Evolutionary conservation across 2,113 vertebrate species (phyloP).

Genomic region (Sinocyclocheilus anshuiensis): DNA sequence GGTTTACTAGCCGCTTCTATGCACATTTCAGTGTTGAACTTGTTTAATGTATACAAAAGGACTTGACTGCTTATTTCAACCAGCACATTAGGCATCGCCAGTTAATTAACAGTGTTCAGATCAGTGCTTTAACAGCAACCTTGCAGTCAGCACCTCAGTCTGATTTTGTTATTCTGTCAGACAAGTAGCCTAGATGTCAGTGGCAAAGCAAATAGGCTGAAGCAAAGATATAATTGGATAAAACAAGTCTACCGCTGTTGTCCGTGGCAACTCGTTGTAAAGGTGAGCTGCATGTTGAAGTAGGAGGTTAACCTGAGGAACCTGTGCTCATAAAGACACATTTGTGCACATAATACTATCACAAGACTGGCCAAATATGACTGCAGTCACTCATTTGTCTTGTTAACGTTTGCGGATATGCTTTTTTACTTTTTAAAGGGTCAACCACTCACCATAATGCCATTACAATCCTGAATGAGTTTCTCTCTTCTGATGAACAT

Average conservation of each 20-base stretch:
- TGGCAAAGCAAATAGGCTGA: slow-evolving; percentile 13
- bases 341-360: background rate
- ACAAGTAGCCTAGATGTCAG: background rate
- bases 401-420: background rate
- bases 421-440: background rate
- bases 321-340: background rate
- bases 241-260: slow-evolving; percentile 21
- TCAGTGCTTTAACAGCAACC: slow-evolving; percentile 15
- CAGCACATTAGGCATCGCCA: background rate
- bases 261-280: slow-evolving; percentile 26
- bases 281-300: background rate
- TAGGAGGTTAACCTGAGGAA: slow-evolving; percentile 8
- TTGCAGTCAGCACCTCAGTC: slow-evolving; percentile 24
- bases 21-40: background rate
- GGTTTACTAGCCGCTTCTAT: background rate
- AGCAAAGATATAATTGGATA: slow-evolving; percentile 43
- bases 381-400: background rate
- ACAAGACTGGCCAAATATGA: background rate
- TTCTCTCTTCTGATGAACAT: too few species aligned
- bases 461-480: background rate
- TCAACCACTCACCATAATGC: background rate
- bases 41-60: background rate
- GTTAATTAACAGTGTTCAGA: slow-evolving; percentile 5
- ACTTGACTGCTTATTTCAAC: background rate
- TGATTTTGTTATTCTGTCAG: slow-evolving; percentile 27